Conservation (phyloP, 2,113 vertebrate genomes). For the Sylvilagus bachmani region DNA sequence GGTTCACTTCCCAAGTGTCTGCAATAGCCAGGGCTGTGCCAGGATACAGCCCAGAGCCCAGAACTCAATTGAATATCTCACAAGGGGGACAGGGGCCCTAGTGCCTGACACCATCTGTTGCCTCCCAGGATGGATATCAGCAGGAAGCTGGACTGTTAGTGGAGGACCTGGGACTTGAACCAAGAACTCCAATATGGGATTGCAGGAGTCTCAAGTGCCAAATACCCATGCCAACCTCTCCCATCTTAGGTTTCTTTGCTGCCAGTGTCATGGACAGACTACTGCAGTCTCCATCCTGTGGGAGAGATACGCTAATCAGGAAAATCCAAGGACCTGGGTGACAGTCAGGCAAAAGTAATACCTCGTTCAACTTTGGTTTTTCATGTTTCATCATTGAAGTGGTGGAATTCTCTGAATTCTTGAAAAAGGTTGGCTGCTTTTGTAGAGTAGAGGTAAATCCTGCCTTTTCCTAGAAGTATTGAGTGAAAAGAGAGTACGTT, state of each 20-base stretch:
- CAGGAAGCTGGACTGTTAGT: too few relatives aligned
- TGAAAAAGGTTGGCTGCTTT: conserved; percentile 63
- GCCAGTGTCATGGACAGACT: background rate
- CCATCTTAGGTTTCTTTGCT: background rate
- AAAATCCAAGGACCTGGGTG: background rate
- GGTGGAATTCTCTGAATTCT: conserved; percentile 3
- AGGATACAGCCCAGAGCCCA: too few relatives aligned
- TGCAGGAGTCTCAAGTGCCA: too few relatives aligned
- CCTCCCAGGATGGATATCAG: too few relatives aligned
- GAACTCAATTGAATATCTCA: too few relatives aligned
- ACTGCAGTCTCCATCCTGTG: background rate
- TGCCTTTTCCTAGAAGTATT: conserved; percentile 63
- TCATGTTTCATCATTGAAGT: conserved; percentile 36
- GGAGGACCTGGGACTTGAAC: too few relatives aligned
- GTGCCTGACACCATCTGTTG: too few relatives aligned
- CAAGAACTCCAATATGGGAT: too few relatives aligned
- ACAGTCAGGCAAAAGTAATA: conserved; percentile 33
- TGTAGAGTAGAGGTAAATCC: conserved; percentile 32
- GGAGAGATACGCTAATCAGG: background rate
- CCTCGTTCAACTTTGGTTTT: conserved; percentile 63
- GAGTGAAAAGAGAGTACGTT: conserved; percentile 7
- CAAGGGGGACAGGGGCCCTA: too few relatives aligned
- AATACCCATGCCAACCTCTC: too few relatives aligned
- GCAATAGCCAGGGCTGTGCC: too few relatives aligned
- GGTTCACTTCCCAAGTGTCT: too few relatives aligned